Conservation (phyloP, 1,140 invertebrate species). For the Meloidogyne exigua region DNA sequence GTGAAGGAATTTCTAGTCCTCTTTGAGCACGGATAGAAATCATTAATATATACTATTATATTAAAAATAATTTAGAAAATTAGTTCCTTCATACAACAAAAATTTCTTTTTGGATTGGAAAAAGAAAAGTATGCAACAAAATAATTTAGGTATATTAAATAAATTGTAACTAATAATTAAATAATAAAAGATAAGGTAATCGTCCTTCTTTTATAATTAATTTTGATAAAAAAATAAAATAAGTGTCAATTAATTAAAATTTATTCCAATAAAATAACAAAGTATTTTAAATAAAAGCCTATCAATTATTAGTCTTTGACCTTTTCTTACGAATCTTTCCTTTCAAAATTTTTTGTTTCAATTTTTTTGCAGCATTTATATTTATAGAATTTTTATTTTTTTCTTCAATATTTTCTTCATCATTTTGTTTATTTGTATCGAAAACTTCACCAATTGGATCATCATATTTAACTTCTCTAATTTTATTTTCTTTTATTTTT, state of each 20-base stretch:
- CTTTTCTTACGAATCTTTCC: constrained; percentile 2
- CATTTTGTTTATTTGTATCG: constrained; percentile 28
- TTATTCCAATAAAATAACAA: neutral
- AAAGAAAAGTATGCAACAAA: no score
- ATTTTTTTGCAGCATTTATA: neutral
- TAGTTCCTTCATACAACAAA: no score
- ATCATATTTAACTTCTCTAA: constrained; percentile 24
- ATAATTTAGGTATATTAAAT: no score
- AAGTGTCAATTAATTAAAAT: neutral
- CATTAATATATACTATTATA: neutral
- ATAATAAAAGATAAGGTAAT: no score
- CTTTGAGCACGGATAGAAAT: constrained; percentile 43
- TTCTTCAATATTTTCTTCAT: constrained; percentile 3
- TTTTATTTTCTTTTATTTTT: constrained; percentile 36
- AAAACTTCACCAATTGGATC: constrained; percentile 45
- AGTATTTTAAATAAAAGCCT: neutral
- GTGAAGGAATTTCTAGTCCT: constrained; percentile 41
- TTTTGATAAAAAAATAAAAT: no score
- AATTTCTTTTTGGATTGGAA: no score
- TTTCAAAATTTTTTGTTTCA: constrained; percentile 21
- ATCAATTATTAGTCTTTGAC: neutral
- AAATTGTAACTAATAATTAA: no score
- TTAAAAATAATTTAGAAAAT: no score
- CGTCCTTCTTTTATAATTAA: no score
- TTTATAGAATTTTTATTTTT: neutral